A percentile compares a stretch with the other conserved stretches of the same genome.
phyloP scores from a whole-genome alignment of 2,888 invertebrate species.

The Agelastica alni region DNA sequence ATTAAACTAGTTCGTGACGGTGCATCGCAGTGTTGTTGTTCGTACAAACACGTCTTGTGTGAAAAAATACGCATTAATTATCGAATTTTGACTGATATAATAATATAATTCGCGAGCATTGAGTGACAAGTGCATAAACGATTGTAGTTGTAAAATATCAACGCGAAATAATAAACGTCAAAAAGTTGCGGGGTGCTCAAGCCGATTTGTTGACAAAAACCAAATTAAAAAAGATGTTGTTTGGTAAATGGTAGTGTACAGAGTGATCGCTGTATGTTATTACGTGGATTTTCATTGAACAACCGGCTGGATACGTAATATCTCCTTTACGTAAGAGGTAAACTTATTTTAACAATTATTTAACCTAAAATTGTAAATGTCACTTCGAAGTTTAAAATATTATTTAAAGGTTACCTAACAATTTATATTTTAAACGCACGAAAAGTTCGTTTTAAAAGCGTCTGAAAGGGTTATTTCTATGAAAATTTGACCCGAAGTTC shows the following conservation, averaged over 20 bases:
- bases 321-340: slow-evolving; percentile 27
- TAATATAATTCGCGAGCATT: slow-evolving; percentile 1
- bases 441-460: not conserved
- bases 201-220: slow-evolving; percentile 18
- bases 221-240: slow-evolving; percentile 25
- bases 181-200: slow-evolving; percentile 23
- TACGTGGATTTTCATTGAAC: slow-evolving; percentile 22
- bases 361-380: not conserved
- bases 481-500: slow-evolving; percentile 31
- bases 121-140: not conserved
- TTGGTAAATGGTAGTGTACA: slow-evolving; percentile 19
- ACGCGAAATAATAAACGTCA: slow-evolving; percentile 8
- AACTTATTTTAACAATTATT: not conserved
- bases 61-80: slow-evolving; percentile 31
- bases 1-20: slow-evolving; percentile 36
- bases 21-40: slow-evolving; percentile 29
- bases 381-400: not conserved
- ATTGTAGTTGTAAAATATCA: too few relatives aligned
- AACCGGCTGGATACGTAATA: slow-evolving; percentile 22
- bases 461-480: not conserved
- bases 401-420: too few relatives aligned
- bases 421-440: too few relatives aligned
- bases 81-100: slow-evolving; percentile 13
- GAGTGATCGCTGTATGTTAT: slow-evolving; percentile 16
- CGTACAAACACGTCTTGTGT: slow-evolving; percentile 16